Percentiles rank a stretch among this genome's conserved stretches.
These are phyloP conservation scores for Ariolimax columbianus DNA, from an alignment of 2,888 invertebrate species.

Conservation along the genomic window DNA sequence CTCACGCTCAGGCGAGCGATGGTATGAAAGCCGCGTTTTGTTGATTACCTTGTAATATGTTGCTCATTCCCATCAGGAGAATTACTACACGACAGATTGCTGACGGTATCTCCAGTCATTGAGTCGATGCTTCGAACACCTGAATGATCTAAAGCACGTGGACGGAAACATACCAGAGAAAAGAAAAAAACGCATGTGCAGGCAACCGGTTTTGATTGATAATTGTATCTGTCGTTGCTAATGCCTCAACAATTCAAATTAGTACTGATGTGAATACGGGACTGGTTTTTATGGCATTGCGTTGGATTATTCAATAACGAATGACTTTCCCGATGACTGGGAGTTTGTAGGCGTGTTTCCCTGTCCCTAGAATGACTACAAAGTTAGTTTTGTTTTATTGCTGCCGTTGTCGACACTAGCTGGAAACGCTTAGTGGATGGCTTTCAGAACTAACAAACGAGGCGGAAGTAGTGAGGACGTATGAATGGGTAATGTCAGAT, in stretches of 20 bases:
- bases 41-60: too few species aligned
- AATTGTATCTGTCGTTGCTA: background rate
- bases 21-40: background rate
- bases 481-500: slow-evolving; percentile 20
- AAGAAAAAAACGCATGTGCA: background rate
- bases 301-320: slow-evolving; percentile 17
- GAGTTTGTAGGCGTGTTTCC: background rate
- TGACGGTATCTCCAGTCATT: background rate
- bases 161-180: background rate
- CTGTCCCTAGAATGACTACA: slow-evolving; percentile 7
- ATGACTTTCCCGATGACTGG: background rate
- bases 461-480: background rate
- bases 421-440: background rate
- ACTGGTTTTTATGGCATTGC: background rate
- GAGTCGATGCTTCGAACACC: background rate
- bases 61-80: background rate
- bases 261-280: background rate
- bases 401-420: background rate
- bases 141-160: background rate
- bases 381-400: background rate
- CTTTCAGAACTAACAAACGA: slow-evolving; percentile 20
- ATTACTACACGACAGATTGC: background rate
- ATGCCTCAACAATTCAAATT: slow-evolving; percentile 15
- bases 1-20: background rate
- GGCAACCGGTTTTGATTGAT: background rate